Conservation (phyloP, 2,888 invertebrate genomes). For the Fragum sueziense region DNA sequence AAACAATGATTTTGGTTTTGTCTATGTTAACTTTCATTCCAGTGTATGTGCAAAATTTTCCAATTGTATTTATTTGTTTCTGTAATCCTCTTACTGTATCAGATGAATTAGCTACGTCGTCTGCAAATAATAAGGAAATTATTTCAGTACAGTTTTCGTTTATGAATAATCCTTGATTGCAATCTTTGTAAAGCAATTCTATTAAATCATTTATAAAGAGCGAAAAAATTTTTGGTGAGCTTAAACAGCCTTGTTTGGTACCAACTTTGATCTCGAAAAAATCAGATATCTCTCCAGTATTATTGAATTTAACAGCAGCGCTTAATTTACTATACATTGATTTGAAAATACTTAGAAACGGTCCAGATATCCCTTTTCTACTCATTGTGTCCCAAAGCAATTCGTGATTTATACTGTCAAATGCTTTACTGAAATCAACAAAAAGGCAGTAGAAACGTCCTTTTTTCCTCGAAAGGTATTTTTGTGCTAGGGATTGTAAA, state of each 20-base stretch:
- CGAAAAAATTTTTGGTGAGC: constrained; percentile 10
- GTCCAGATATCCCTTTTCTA: neutral
- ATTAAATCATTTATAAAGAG: constrained; percentile 25
- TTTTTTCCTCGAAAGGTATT: too few relatives aligned
- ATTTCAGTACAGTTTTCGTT: neutral
- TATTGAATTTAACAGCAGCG: neutral
- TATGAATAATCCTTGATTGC: constrained; percentile 3
- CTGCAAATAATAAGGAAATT: neutral
- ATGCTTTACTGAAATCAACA: too few relatives aligned
- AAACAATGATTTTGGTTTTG: constrained; percentile 4
- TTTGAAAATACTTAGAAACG: neutral
- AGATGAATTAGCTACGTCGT: neutral
- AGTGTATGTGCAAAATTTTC: constrained; percentile 1
- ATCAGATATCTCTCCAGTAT: neutral
- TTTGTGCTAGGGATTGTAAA: too few relatives aligned
- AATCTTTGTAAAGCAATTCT: neutral
- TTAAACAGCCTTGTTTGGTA: constrained; percentile 14
- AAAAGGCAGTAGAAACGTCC: too few relatives aligned
- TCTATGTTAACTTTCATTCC: constrained; percentile 14
- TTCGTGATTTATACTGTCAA: neutral
- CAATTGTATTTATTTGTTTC: constrained; percentile 2
- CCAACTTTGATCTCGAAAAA: constrained; percentile 19
- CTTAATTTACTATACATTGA: neutral
- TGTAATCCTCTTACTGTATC: constrained; percentile 13
- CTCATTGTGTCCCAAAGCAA: neutral